Conservation (phyloP, 1,140 invertebrate genomes). For the Bombus pascuorum region DNA sequence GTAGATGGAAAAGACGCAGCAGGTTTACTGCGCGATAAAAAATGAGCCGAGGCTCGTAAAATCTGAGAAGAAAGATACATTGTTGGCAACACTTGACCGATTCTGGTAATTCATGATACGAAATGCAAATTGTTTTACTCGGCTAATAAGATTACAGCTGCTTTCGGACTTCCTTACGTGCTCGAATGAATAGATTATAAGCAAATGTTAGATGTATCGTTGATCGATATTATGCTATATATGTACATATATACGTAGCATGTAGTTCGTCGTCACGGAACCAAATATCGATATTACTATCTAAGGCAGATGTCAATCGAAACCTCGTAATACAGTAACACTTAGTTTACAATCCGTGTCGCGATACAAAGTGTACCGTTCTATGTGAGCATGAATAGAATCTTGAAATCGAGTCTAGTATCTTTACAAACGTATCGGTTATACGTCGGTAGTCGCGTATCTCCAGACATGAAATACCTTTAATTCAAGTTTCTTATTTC, state of each 20-base stretch:
- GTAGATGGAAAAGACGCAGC: background rate
- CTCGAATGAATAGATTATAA: background rate
- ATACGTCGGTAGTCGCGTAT: slow-evolving; percentile 4
- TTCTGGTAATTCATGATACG: slow-evolving; percentile 26
- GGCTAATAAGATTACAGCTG: slow-evolving; percentile 8
- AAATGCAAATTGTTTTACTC: slow-evolving; percentile 8
- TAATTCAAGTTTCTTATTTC: slow-evolving; percentile 15
- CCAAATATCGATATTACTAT: background rate
- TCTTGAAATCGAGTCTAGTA: background rate
- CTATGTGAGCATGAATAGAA: background rate
- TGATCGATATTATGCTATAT: background rate
- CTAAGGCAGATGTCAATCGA: background rate
- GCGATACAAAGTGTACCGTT: background rate
- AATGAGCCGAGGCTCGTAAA: slow-evolving; percentile 27
- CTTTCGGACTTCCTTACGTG: background rate
- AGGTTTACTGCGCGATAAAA: slow-evolving; percentile 10
- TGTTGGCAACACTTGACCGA: background rate
- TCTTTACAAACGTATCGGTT: slow-evolving; percentile 10
- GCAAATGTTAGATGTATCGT: background rate
- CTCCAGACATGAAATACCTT: background rate
- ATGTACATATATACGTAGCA: no score
- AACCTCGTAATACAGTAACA: background rate
- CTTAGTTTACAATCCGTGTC: background rate
- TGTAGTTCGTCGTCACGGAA: background rate
- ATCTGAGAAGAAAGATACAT: slow-evolving; percentile 11